Conservation (phyloP, 2,888 invertebrate species). For the Phyllotreta striolata region DNA sequence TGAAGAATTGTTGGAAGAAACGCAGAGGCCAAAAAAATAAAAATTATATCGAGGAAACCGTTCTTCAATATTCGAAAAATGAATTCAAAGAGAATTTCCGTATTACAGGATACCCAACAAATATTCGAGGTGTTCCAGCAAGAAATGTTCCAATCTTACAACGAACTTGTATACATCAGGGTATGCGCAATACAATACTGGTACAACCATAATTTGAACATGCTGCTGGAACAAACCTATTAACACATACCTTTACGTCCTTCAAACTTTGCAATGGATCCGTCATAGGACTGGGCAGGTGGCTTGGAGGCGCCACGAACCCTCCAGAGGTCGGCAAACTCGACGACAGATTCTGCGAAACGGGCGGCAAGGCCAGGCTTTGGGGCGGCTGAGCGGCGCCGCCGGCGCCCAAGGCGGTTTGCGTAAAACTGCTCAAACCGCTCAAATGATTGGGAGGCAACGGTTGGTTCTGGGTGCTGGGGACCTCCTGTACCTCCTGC, state of each 20-base stretch:
- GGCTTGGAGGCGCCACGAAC: constrained; percentile 47
- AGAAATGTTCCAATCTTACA: too few relatives aligned
- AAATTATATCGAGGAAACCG: too few relatives aligned
- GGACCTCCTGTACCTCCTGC: constrained; percentile 68
- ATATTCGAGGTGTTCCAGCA: too few relatives aligned
- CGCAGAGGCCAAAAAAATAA: too few relatives aligned
- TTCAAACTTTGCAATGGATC: constrained; percentile 81
- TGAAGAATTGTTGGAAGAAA: too few relatives aligned
- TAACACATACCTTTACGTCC: constrained; percentile 72
- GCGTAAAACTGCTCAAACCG: constrained; percentile 39
- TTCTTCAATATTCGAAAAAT: too few relatives aligned
- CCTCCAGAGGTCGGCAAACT: constrained; percentile 38
- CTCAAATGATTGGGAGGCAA: constrained; percentile 44
- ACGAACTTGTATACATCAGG: too few relatives aligned
- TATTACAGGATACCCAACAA: too few relatives aligned
- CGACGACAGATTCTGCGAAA: constrained; percentile 39
- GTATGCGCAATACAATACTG: too few relatives aligned
- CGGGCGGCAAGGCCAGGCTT: constrained; percentile 39
- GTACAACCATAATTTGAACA: too few relatives aligned
- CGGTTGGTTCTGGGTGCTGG: constrained; percentile 44
- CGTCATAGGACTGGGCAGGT: constrained; percentile 41
- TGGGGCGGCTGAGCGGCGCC: constrained; percentile 30
- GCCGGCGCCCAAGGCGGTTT: constrained; percentile 19
- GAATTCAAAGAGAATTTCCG: too few relatives aligned
- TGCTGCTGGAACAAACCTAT: not conserved